phyloP scores from a whole-genome alignment of 1,140 invertebrate species.

The Drosophila carrolli region DNA sequence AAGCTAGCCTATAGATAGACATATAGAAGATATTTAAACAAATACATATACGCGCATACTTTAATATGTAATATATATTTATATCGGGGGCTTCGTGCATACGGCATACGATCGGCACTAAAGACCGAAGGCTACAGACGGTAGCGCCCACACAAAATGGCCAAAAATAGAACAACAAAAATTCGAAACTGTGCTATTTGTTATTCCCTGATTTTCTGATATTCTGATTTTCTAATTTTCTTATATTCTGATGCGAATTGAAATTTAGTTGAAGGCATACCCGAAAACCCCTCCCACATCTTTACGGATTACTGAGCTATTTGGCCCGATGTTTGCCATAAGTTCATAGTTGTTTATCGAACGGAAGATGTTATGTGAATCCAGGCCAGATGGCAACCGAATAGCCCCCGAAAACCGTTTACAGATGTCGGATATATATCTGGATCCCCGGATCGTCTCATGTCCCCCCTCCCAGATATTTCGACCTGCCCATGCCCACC shows the following conservation, averaged over 20 bases:
- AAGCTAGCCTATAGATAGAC: conserved; percentile 51
- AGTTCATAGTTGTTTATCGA: conserved; percentile 8
- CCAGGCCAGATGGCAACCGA: conserved; percentile 13
- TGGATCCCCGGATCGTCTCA: not conserved
- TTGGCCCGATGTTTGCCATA: conserved; percentile 12
- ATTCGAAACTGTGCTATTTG: conserved; percentile 77
- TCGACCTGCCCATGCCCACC: conserved; percentile 10
- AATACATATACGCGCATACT: conserved; percentile 29
- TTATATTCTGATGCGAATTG: conserved; percentile 71
- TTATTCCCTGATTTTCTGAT: conserved; percentile 62
- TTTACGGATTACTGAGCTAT: conserved; percentile 8
- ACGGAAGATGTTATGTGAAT: conserved; percentile 13
- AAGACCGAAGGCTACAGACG: conserved; percentile 65
- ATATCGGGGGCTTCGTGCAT: conserved; percentile 35
- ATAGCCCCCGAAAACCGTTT: not conserved
- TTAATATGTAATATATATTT: conserved; percentile 18
- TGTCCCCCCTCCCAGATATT: not conserved
- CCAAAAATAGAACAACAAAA: conserved; percentile 70
- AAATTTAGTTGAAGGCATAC: conserved; percentile 67
- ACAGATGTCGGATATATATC: not conserved
- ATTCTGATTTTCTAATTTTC: not conserved
- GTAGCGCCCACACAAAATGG: conserved; percentile 64
- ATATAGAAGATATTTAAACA: conserved; percentile 35
- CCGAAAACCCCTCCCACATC: conserved; percentile 7
- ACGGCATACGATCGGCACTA: conserved; percentile 35